These are phyloP conservation scores for Platycheirus rosarum DNA, from an alignment of 2,888 invertebrate species.

Conservation along the genomic window DNA sequence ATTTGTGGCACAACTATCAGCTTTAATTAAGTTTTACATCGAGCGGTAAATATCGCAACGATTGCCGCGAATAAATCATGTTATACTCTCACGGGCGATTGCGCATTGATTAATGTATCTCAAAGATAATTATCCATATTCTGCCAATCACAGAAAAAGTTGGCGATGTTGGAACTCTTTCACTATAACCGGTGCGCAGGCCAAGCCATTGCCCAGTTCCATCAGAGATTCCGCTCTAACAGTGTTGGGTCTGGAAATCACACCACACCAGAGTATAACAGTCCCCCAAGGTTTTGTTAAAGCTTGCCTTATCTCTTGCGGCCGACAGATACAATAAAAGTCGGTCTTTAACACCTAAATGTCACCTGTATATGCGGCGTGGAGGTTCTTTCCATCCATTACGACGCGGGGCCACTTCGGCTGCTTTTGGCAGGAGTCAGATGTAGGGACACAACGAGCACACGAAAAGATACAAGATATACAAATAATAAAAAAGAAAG, in stretches of 20 bases:
- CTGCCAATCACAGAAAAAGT: conserved; percentile 37
- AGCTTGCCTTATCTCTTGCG: conserved; percentile 46
- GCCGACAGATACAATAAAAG: conserved; percentile 71
- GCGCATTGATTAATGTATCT: conserved; percentile 70
- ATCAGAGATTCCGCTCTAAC: background rate
- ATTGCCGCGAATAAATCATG: conserved; percentile 66
- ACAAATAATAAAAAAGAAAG: conserved; percentile 52
- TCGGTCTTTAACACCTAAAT: conserved; percentile 74
- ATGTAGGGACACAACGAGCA: conserved; percentile 64
- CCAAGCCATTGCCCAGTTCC: conserved; percentile 17
- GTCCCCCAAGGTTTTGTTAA: conserved; percentile 25
- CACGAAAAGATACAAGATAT: conserved; percentile 69
- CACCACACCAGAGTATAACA: conserved; percentile 38
- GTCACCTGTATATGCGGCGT: conserved; percentile 67
- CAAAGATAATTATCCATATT: conserved; percentile 69
- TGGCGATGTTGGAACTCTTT: conserved; percentile 49
- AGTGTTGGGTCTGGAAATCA: background rate
- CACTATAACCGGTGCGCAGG: conserved; percentile 8
- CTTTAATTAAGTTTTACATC: conserved; percentile 68
- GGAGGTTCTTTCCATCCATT: conserved; percentile 44
- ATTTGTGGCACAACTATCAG: conserved; percentile 58
- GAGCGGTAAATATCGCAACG: conserved; percentile 39
- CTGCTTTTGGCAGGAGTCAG: conserved; percentile 48
- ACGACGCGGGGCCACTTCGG: conserved; percentile 2
- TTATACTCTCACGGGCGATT: conserved; percentile 60